Evolutionary conservation across 2,888 invertebrate species (phyloP), one percentile per base, ranked within the genome.

Genomic region (Myopa testacea): DNA sequence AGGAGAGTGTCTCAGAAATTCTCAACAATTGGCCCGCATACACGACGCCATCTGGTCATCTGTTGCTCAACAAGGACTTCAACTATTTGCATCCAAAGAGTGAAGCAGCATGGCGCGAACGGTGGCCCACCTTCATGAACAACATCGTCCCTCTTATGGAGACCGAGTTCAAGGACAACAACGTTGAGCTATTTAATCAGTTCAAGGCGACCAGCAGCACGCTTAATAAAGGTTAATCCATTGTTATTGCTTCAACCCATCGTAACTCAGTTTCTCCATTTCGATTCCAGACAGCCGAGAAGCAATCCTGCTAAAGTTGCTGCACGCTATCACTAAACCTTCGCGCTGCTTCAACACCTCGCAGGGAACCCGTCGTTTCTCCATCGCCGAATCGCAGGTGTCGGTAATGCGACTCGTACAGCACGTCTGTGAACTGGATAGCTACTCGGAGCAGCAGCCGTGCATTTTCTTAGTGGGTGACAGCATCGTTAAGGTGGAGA

Each of bases 11-110:
- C 10, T 26, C 40, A 16, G 74, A 75, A 16, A 62, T 80, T 16
- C 60, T 80, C 4, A 65, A 52, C 14, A 74, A 77, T 62, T 80
- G 79, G 79, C 79, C 79, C 3, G 73, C 78, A 1, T 80, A 80
- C 55, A 76, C 76, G 38, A 69, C 58, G 75, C 58, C 40, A 10
- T 50, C 58, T 8, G 79, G 79, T 14, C 58, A 78, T 72, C 34
- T 63, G 14, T 38, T 79, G 77, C 71, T 80, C n/a, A 68, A 50
- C 8, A 65, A 75, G 38, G 79, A 80, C 40, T 78, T 76, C 52
- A 34, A 75, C 8, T n/a, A 74, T 45, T 26, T 78, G 34, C 50
- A 75, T 55, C 79, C 79, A 0, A 40, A 63, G 19, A 71, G 76
- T 62, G 74, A 60, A 45, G 34, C 58, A 4, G 60, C 62, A 0